Evolutionary conservation across 2,797 vertebrate genomes (phyloP), one percentile per base, ranked within the genome.

Genomic region (Hemitrygon akajei): DNA sequence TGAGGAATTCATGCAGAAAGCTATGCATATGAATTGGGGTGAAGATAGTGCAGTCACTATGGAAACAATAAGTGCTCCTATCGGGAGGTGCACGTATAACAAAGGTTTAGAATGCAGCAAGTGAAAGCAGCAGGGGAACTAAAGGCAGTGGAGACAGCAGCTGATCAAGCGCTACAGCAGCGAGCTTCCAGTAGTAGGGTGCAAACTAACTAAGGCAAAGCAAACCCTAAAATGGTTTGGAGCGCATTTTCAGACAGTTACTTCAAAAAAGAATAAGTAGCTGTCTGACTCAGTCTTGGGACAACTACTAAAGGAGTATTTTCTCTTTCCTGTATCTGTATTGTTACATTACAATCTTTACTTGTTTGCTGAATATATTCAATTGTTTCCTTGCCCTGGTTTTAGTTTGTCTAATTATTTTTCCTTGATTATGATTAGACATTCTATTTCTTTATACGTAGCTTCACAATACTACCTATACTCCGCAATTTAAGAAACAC

Each of bases 1-100:
- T 93, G 69, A 47, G 91, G 71, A 75, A 93, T 47, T 93, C 40
- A 27, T 37, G 34, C n/a, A 56, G 37, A 93, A 75, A 93, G 71
- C 71, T 93, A 40, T 76, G 40, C 71, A 47, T 93, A 75, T 34
- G 73, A 69, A 56, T 75, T 76, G 69, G 14, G 27, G 27, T 75
- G 91, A 93, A 47, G 75, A 75, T 40, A 73, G 37, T 20, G 71
- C 60, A 37, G 91, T 75, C 91, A 73, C 37, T 30, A 93, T 93
- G 63, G 34, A 47, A 27, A 92, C 66, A 56, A 14, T 47, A 56
- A 73, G 69, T 60, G 82, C 82, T 58, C 4, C 27, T 86, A 9
- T 60, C 11, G 7, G 71, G 71, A n/a, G 73, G 73, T 25, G 37
- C 18, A 40, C 3, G 2, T 71, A 22, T 75, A 75, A 69, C 86